Evolutionary conservation across 2,797 vertebrate genomes (phyloP).

Genomic region (Chelon labrosus): DNA sequence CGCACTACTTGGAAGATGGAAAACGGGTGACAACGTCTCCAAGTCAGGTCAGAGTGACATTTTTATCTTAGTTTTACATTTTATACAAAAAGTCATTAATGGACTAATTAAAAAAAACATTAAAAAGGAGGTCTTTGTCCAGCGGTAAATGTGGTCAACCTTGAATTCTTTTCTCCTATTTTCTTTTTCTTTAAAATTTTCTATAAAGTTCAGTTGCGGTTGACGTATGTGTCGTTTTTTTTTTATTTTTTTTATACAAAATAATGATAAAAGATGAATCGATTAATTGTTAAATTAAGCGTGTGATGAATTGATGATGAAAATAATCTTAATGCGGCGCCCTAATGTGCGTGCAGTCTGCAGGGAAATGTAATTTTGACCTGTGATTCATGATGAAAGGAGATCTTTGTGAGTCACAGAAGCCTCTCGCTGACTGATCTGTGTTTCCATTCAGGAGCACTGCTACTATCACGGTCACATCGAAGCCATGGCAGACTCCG

Average conservation of each 20-base stretch:
- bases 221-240: too few relatives aligned
- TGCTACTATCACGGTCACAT: slow-evolving; percentile 93
- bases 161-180: too few relatives aligned
- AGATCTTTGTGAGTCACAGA: background rate
- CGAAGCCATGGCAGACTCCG: slow-evolving; percentile 81
- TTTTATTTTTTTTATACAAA: too few relatives aligned
- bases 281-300: too few relatives aligned
- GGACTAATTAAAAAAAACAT: background rate
- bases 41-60: slow-evolving; percentile 74
- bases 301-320: too few relatives aligned
- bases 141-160: too few relatives aligned
- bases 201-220: too few relatives aligned
- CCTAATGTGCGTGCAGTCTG: too few relatives aligned
- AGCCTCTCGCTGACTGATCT: background rate
- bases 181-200: too few relatives aligned
- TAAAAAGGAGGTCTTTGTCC: too few relatives aligned
- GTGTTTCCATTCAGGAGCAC: slow-evolving; percentile 83
- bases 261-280: too few relatives aligned
- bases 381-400: slow-evolving; percentile 18
- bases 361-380: background rate
- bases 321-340: too few relatives aligned
- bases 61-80: background rate
- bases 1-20: slow-evolving; percentile 83
- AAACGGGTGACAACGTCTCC: slow-evolving; percentile 78
- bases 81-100: background rate